A percentile compares a stretch with the other conserved stretches of the same genome.
phyloP scores from a whole-genome alignment of 2,113 vertebrate species.

The Dinomys branickii region DNA sequence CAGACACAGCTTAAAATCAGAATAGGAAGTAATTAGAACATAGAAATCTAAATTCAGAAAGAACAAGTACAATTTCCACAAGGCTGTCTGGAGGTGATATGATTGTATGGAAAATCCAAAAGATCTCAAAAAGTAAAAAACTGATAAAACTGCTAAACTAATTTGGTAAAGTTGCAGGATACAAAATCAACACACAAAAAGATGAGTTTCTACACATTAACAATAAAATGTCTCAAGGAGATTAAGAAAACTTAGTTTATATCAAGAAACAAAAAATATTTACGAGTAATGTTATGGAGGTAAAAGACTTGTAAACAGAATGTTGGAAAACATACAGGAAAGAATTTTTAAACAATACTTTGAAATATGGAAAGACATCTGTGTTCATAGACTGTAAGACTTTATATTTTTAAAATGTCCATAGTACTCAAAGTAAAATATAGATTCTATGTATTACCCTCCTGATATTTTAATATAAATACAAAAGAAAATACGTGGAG shows the following conservation, averaged over 20 bases:
- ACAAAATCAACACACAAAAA: background rate
- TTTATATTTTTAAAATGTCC: background rate
- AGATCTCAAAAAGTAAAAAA: background rate
- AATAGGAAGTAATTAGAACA: background rate
- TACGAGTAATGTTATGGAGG: background rate
- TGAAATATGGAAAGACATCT: background rate
- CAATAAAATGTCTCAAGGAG: background rate
- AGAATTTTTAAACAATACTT: background rate
- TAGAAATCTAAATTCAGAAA: background rate
- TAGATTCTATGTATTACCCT: background rate
- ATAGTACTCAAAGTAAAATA: no score
- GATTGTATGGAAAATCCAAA: background rate
- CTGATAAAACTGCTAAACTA: background rate
- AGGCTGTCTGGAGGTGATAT: background rate
- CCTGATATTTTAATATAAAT: background rate
- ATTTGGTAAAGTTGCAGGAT: background rate
- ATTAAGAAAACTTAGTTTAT: background rate
- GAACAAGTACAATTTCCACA: background rate
- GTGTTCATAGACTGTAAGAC: background rate
- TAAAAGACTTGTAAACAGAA: background rate
- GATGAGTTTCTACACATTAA: background rate
- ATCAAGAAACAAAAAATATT: background rate
- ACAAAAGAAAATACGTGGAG: background rate
- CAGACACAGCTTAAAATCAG: background rate
- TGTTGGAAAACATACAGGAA: background rate